Evolutionary conservation across 1,140 invertebrate genomes (phyloP).

Genomic region (Drosophila ironensis): DNA sequence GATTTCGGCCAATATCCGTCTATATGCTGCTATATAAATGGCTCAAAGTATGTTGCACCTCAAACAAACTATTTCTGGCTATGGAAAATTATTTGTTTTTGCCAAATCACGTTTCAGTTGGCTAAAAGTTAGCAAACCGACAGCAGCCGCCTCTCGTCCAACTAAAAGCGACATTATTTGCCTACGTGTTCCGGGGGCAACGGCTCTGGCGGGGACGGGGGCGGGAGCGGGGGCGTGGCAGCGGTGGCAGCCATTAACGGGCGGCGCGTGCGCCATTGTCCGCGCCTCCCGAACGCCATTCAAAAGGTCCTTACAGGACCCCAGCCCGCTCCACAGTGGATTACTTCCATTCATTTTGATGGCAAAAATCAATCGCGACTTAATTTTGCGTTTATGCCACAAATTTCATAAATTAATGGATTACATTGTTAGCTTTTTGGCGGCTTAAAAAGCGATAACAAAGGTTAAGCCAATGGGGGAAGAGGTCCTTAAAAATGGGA

Average conservation of each 20-base stretch:
- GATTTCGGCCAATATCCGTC: slow-evolving; percentile 30
- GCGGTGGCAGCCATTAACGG: slow-evolving; percentile 45
- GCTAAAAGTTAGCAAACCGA: slow-evolving; percentile 54
- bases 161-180: slow-evolving; percentile 55
- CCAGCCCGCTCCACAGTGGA: slow-evolving; percentile 28
- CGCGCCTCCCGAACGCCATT: slow-evolving; percentile 6
- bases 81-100: slow-evolving; percentile 53
- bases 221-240: neutral
- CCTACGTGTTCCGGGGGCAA: slow-evolving; percentile 54
- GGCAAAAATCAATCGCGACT: slow-evolving; percentile 26
- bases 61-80: slow-evolving; percentile 31
- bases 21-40: slow-evolving; percentile 15
- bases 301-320: neutral
- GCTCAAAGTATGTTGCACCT: slow-evolving; percentile 27
- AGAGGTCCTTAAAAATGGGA: too few relatives aligned
- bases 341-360: slow-evolving; percentile 38
- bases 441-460: too few relatives aligned
- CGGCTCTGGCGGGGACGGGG: slow-evolving; percentile 15
- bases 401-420: slow-evolving; percentile 21
- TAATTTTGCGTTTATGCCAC: slow-evolving; percentile 18
- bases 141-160: slow-evolving; percentile 35
- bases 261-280: slow-evolving; percentile 53
- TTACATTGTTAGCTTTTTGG: slow-evolving; percentile 9
- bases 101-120: slow-evolving; percentile 57
- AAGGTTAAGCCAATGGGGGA: too few relatives aligned